These are phyloP conservation scores for Aurelia coerulea DNA, from an alignment of 30 jellyfish, hydroid and myxozoan genomes.

Conservation along the genomic window DNA sequence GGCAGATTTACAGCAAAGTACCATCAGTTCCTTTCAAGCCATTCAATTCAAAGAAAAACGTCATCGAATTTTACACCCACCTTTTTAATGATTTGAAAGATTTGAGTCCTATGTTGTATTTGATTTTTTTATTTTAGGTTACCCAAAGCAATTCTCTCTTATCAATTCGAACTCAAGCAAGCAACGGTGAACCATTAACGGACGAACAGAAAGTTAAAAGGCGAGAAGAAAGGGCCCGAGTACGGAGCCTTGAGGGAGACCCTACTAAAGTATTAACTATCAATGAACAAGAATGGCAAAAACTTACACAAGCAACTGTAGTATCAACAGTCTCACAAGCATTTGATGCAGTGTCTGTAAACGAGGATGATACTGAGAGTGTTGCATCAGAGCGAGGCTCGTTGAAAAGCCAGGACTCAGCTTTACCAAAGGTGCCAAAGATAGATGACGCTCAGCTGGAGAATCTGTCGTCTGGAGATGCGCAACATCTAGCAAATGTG, in stretches of 20 bases:
- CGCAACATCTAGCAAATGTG: conserved; percentile 84
- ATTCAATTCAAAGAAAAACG: too few species aligned
- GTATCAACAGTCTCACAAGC: conserved; percentile 72
- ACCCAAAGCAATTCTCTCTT: conserved; percentile 25
- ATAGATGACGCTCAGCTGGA: conserved; percentile 77
- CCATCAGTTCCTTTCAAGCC: too few species aligned
- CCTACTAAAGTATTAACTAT: conserved; percentile 58
- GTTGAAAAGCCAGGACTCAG: conserved; percentile 27
- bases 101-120: too few species aligned
- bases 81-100: too few species aligned
- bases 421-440: conserved; percentile 45
- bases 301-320: conserved; percentile 83
- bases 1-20: too few species aligned
- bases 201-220: conserved; percentile 73
- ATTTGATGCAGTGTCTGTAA: conserved; percentile 48
- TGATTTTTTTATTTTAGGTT: not conserved
- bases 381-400: conserved; percentile 58
- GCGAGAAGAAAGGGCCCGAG: conserved; percentile 72
- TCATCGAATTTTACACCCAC: too few species aligned
- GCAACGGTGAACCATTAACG: conserved; percentile 45
- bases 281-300: conserved; percentile 83
- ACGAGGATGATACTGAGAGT: conserved; percentile 57
- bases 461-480: conserved; percentile 83
- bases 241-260: conserved; percentile 68
- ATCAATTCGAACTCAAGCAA: conserved; percentile 46